Evolutionary conservation across 2,113 vertebrate genomes (phyloP).

Genomic region (Python bivittatus): DNA sequence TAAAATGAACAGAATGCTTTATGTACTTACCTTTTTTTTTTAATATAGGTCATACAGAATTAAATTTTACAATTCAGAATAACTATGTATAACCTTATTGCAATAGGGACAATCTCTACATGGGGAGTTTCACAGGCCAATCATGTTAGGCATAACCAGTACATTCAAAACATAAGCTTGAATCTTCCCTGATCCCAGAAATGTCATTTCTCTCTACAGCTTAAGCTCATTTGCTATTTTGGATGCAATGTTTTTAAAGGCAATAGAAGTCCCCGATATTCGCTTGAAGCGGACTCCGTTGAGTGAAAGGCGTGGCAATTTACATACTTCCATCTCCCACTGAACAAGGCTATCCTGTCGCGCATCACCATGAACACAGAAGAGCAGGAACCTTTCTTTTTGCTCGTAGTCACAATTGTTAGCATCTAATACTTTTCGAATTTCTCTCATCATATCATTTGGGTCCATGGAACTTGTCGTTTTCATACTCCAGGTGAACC

Average conservation of each 20-base stretch:
- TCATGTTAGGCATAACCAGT: slow-evolving; percentile 73
- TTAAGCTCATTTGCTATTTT: slow-evolving; percentile 99
- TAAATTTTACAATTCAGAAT: slow-evolving; percentile 82
- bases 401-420: slow-evolving; percentile 98
- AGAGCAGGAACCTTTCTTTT: slow-evolving; percentile 96
- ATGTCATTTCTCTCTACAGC: slow-evolving; percentile 79
- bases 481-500: slow-evolving; percentile 99
- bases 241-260: slow-evolving; percentile 98
- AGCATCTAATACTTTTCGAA: slow-evolving; percentile 94
- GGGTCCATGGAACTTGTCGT: slow-evolving; percentile 99
- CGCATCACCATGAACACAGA: slow-evolving; percentile 95
- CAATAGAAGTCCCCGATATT: slow-evolving; percentile 96
- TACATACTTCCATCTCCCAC: slow-evolving; percentile 99
- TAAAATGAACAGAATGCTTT: slow-evolving; percentile 89
- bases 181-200: slow-evolving; percentile 80
- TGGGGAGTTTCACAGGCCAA: slow-evolving; percentile 76
- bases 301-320: slow-evolving; percentile 91
- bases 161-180: slow-evolving; percentile 81
- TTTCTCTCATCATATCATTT: slow-evolving; percentile 96
- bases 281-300: slow-evolving; percentile 97
- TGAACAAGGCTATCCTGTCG: slow-evolving; percentile 94
- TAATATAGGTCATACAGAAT: slow-evolving; percentile 76
- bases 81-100: slow-evolving; percentile 93
- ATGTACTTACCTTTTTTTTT: slow-evolving; percentile 85
- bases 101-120: slow-evolving; percentile 82